phyloP scores from a whole-genome alignment of 2,113 vertebrate genomes.

The Dipodomys stephensi region DNA sequence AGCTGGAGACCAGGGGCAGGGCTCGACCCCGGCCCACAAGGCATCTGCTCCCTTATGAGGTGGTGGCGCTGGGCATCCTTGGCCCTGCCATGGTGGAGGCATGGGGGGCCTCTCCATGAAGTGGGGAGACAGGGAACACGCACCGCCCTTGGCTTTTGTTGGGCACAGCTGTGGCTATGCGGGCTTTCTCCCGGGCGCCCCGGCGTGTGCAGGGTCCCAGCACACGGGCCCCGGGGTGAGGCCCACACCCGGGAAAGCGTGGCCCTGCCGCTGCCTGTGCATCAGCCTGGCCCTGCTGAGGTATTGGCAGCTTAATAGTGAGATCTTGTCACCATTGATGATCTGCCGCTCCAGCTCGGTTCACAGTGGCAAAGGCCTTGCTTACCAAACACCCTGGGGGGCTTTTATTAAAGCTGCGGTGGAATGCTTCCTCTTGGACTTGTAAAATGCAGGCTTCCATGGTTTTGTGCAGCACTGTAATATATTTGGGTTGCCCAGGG shows the following conservation, averaged over 20 bases:
- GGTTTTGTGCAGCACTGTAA: not conserved
- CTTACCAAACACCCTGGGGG: constrained; percentile 63
- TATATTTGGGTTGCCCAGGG: not conserved
- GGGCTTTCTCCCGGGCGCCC: no score
- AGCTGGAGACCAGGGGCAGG: not conserved
- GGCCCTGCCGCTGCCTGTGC: not conserved
- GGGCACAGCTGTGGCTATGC: no score
- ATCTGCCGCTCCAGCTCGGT: constrained; percentile 67
- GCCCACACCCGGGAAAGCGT: no score
- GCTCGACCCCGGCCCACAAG: not conserved
- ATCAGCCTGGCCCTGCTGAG: constrained; percentile 66
- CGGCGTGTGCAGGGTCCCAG: no score
- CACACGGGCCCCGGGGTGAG: no score
- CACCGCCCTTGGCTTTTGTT: no score
- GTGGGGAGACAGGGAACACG: no score
- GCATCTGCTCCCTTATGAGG: no score
- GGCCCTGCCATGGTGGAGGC: no score
- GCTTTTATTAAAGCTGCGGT: not conserved
- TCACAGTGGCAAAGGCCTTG: constrained; percentile 17
- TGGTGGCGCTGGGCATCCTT: no score
- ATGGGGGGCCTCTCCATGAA: no score
- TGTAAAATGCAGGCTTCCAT: not conserved
- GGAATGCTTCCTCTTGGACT: no score
- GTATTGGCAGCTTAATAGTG: constrained; percentile 87
- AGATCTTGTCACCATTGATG: constrained; percentile 67